Percentiles rank a stretch among this genome's conserved stretches.
Conservation (phyloP, 2,888 invertebrate genomes). For the Hemistola chrysoprasaria region DNA sequence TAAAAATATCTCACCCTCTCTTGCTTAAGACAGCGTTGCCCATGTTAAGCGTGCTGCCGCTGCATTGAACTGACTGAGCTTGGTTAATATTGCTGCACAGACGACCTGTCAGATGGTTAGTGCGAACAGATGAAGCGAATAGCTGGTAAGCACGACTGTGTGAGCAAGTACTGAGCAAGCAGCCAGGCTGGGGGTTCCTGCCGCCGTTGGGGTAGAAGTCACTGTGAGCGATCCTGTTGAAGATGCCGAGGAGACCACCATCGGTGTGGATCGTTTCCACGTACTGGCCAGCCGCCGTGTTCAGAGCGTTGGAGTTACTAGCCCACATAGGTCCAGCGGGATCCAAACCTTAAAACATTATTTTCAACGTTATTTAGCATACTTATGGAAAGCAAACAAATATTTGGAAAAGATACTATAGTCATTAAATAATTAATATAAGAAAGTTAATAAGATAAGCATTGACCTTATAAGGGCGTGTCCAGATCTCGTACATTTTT, state of each 20-base stretch:
- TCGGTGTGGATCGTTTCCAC: constrained; percentile 70
- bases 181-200: constrained; percentile 60
- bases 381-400: not conserved
- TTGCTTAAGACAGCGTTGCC: constrained; percentile 51
- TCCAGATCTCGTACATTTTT: too few relatives aligned
- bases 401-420: not conserved
- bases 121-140: constrained; percentile 53
- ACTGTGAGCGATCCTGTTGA: constrained; percentile 46
- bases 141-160: constrained; percentile 54
- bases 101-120: constrained; percentile 50
- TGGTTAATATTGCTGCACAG: constrained; percentile 45
- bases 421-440: too few relatives aligned
- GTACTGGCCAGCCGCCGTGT: constrained; percentile 45
- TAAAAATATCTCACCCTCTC: constrained; percentile 41
- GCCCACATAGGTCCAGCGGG: constrained; percentile 63
- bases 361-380: not conserved
- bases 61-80: constrained; percentile 45
- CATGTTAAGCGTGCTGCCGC: constrained; percentile 43
- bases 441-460: too few relatives aligned
- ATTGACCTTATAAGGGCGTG: too few relatives aligned
- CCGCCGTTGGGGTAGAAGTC: constrained; percentile 73
- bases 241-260: constrained; percentile 56
- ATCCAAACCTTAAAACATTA: constrained; percentile 50
- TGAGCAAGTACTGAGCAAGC: constrained; percentile 53
- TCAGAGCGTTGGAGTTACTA: constrained; percentile 48